Evolutionary conservation across 2,113 vertebrate genomes (phyloP).

Genomic region (Narcine bancroftii): DNA sequence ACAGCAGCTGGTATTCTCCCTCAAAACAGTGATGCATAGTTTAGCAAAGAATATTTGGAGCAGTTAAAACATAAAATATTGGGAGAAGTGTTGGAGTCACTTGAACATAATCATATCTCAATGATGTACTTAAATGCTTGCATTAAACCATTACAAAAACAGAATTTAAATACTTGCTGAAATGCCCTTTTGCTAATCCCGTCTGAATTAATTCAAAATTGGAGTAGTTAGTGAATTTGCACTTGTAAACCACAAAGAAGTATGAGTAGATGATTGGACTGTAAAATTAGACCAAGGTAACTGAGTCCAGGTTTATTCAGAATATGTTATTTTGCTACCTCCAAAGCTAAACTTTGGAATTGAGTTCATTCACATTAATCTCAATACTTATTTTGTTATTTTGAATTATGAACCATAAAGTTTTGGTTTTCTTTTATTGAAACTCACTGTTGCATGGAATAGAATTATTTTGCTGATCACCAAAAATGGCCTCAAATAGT

Average conservation of each 20-base stretch:
- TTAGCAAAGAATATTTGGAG: not conserved
- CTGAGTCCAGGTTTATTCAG: not conserved
- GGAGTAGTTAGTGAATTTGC: not conserved
- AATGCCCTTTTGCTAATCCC: not conserved
- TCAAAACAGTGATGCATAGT: not conserved
- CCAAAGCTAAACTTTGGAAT: not conserved
- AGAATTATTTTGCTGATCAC: not conserved
- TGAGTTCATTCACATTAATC: not conserved
- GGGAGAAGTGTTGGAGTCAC: not conserved
- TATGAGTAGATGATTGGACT: not conserved
- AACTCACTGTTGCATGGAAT: not conserved
- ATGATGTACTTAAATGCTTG: not conserved
- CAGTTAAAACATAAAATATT: not conserved
- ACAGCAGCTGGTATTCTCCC: not conserved
- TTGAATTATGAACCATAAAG: not conserved
- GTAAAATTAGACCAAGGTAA: not conserved
- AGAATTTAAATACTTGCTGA: not conserved
- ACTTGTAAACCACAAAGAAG: not conserved
- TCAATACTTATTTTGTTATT: not conserved
- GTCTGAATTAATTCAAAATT: not conserved
- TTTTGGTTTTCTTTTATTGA: not conserved
- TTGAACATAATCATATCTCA: not conserved
- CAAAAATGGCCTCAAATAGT: not conserved
- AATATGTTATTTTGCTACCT: not conserved
- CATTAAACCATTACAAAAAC: not conserved